Percentiles rank a stretch among this genome's conserved stretches.
Evolutionary conservation across 2,797 vertebrate species (phyloP).

Genomic region (Scleropages formosus): DNA sequence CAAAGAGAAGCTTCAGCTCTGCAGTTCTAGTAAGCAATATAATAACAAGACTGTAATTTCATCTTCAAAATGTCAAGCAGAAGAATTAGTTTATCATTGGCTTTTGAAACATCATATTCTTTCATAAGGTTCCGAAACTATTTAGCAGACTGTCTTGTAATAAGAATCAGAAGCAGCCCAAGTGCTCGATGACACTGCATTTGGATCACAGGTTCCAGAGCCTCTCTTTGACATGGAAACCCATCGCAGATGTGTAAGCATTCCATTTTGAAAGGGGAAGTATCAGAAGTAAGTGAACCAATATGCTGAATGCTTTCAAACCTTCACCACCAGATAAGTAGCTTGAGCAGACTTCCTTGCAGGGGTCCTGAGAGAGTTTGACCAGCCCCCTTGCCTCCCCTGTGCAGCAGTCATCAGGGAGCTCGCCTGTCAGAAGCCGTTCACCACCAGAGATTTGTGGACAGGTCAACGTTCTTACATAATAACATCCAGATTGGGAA

Average conservation of each 20-base stretch:
- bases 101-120: background rate
- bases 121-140: background rate
- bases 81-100: too few species aligned
- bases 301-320: conserved; percentile 2
- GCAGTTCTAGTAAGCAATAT: too few species aligned
- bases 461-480: conserved; percentile 4
- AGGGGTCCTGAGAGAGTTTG: background rate
- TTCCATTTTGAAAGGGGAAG: background rate
- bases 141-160: background rate
- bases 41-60: too few species aligned
- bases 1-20: too few species aligned
- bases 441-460: conserved; percentile 3
- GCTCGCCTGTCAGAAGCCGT: conserved; percentile 5
- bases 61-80: too few species aligned
- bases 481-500: background rate
- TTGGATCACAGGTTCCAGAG: too few species aligned
- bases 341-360: background rate
- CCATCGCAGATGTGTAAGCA: background rate
- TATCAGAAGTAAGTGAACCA: background rate
- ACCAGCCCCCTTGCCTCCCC: background rate
- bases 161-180: background rate
- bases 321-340: too few species aligned
- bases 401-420: background rate
- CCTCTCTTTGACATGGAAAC: too few species aligned
- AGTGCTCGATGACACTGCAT: background rate